Conservation (phyloP, 2,113 vertebrate species). For the Megaceryle torquata region DNA sequence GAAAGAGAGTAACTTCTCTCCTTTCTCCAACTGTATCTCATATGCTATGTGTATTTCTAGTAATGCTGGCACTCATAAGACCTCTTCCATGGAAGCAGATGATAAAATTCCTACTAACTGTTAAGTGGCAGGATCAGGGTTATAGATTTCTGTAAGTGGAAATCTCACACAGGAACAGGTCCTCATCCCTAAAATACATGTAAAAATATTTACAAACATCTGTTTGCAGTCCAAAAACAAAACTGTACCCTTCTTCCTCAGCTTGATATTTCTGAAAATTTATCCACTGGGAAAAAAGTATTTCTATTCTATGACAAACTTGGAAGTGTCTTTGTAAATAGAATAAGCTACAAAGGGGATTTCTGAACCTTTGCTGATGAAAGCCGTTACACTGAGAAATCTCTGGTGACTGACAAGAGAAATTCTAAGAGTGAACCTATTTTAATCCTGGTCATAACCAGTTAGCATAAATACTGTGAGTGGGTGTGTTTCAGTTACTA, state of each 20-base stretch:
- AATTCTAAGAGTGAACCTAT: not conserved
- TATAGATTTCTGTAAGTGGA: not conserved
- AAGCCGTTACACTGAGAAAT: not conserved
- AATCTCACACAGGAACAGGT: not conserved
- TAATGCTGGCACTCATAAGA: not conserved
- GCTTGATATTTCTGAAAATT: not conserved
- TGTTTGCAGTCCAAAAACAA: not conserved
- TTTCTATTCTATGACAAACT: not conserved
- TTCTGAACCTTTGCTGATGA: not conserved
- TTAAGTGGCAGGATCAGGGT: not conserved
- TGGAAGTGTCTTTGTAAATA: not conserved
- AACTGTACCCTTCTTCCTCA: slow-evolving; percentile 6
- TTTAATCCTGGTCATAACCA: not conserved
- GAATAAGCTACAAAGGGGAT: not conserved
- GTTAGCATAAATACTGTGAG: not conserved
- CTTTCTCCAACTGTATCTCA: not conserved
- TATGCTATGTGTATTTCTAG: not conserved
- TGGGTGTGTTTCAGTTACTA: not conserved
- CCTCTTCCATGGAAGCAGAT: not conserved
- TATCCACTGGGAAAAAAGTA: not conserved
- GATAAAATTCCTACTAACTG: not conserved
- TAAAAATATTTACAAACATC: not conserved
- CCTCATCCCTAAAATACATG: not conserved
- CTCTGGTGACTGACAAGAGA: not conserved
- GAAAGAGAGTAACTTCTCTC: not conserved